Conservation (phyloP, 1,140 invertebrate species). For the Bombus cullumanus region DNA sequence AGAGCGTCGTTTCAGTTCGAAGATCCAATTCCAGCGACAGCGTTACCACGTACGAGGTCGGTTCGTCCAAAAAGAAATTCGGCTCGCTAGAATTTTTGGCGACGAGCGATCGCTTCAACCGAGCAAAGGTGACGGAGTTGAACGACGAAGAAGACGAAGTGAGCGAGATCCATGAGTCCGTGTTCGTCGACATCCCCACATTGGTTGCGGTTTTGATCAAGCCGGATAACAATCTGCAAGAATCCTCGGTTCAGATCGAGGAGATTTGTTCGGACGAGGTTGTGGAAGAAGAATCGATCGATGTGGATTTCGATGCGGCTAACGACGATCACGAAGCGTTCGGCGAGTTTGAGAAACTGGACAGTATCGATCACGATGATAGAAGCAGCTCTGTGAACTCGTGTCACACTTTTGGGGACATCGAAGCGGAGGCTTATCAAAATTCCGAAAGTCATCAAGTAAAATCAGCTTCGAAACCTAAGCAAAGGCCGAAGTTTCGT, state of each 20-base stretch:
- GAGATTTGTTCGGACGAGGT: slow-evolving; percentile 71
- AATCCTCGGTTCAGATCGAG: slow-evolving; percentile 67
- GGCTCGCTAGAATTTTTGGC: slow-evolving; percentile 66
- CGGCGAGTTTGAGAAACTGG: slow-evolving; percentile 25
- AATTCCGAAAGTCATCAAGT: background rate
- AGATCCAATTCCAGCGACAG: slow-evolving; percentile 69
- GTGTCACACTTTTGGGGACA: slow-evolving; percentile 27
- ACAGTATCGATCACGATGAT: slow-evolving; percentile 41
- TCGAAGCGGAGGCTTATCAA: slow-evolving; percentile 15
- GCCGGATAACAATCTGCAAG: slow-evolving; percentile 65
- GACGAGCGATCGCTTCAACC: slow-evolving; percentile 53
- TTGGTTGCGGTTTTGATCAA: slow-evolving; percentile 76
- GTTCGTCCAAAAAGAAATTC: slow-evolving; percentile 57
- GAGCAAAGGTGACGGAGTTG: slow-evolving; percentile 65
- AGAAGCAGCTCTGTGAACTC: slow-evolving; percentile 34
- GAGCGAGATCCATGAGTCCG: slow-evolving; percentile 68
- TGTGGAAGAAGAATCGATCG: slow-evolving; percentile 38
- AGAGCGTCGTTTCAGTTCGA: slow-evolving; percentile 15
- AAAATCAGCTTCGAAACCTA: background rate
- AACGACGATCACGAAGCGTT: slow-evolving; percentile 33
- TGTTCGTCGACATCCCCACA: slow-evolving; percentile 75
- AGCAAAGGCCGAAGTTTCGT: slow-evolving; percentile 51
- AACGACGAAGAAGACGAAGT: slow-evolving; percentile 56
- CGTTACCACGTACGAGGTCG: slow-evolving; percentile 37
- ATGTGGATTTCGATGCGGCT: background rate